Evolutionary conservation across 2,113 vertebrate genomes (phyloP), one percentile per base, ranked within the genome.

Genomic region (Rhabdornis inornatus): DNA sequence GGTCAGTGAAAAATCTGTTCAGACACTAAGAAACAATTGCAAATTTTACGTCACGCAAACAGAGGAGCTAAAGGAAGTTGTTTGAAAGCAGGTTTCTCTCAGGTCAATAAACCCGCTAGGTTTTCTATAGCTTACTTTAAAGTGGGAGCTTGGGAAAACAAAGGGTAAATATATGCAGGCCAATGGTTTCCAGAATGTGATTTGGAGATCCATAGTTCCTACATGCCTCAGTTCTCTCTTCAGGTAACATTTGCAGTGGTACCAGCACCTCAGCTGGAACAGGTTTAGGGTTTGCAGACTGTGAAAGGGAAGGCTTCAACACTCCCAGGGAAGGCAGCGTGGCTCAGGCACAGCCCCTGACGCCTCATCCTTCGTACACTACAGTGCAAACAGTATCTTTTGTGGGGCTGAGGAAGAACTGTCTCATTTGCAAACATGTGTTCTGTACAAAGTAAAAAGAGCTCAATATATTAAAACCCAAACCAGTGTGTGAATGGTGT

Each of bases 311-410:
- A 33, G 14, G 15, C 13, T 10, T 18, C 2, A 1, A 15, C 11
- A 56, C 17, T 10, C 8, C 65, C 50, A 52, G 40, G 0, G 0
- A 83, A 68, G 19, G 40, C 49, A 49, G 21, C 1, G 6, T 7
- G 14, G 64, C 68, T 61, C 84, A 65, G n/a, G 27, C 20, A 82
- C 6, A 6, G 10, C 4, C 16, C 23, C 52, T 23, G 10, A 6
- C 23, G 64, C 35, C 35, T 85, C 0, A 0, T 15, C 47, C 35
- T 83, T 71, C 9, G 0, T 22, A n/a, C 2, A 30, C 18, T 21
- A 30, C 18, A 11, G 40, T 17, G 23, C 33, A 66, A 74, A 74
- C 27, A 37, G 22, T 1, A 3, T 9, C 28, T 65, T 70, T 17
- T 14, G 9, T 1, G 15, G 2, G 16, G 5, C 28, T 66, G 45